Percentiles rank a stretch among this genome's conserved stretches.
Evolutionary conservation across 2,797 vertebrate genomes (phyloP).

Genomic region (Microctenopoma steveboyesi): DNA sequence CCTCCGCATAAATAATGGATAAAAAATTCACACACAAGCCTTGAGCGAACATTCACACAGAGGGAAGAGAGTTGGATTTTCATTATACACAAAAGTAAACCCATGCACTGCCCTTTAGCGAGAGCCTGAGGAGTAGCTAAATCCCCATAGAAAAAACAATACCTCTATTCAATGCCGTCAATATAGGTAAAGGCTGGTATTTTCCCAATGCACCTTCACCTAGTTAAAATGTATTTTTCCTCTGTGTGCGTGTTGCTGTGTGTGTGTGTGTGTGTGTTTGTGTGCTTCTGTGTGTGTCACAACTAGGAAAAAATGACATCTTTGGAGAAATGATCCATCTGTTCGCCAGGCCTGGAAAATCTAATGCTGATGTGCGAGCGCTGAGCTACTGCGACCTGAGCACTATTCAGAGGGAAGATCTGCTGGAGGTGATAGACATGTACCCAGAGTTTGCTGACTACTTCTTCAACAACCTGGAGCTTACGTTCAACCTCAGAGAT

Average conservation of each 20-base stretch:
- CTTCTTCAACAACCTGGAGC: slow-evolving; percentile 95
- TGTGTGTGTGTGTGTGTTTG: background rate
- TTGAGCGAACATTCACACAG: slow-evolving; percentile 49
- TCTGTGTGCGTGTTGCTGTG: too few species aligned
- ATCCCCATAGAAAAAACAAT: slow-evolving; percentile 24
- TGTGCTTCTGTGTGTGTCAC: slow-evolving; percentile 50
- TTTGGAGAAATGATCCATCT: slow-evolving; percentile 99
- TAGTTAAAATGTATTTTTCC: too few species aligned
- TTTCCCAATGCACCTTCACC: too few species aligned
- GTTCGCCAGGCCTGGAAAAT: slow-evolving; percentile 95
- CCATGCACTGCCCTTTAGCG: slow-evolving; percentile 42
- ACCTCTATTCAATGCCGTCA: background rate
- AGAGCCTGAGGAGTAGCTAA: slow-evolving; percentile 38
- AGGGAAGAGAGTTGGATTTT: slow-evolving; percentile 55
- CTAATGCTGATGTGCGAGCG: slow-evolving; percentile 96
- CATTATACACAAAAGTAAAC: slow-evolving; percentile 65
- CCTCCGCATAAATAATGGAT: slow-evolving; percentile 75
- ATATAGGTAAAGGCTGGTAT: too few species aligned
- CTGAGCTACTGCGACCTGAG: slow-evolving; percentile 98
- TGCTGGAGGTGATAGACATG: slow-evolving; percentile 98
- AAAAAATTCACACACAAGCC: slow-evolving; percentile 58
- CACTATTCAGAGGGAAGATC: slow-evolving; percentile 96
- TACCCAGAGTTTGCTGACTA: slow-evolving; percentile 98
- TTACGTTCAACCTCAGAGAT: slow-evolving; percentile 97
- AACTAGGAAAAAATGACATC: slow-evolving; percentile 96